Base-by-base conservation (phyloP, 1,140 invertebrate species). In the Halesus radiatus region DNA sequence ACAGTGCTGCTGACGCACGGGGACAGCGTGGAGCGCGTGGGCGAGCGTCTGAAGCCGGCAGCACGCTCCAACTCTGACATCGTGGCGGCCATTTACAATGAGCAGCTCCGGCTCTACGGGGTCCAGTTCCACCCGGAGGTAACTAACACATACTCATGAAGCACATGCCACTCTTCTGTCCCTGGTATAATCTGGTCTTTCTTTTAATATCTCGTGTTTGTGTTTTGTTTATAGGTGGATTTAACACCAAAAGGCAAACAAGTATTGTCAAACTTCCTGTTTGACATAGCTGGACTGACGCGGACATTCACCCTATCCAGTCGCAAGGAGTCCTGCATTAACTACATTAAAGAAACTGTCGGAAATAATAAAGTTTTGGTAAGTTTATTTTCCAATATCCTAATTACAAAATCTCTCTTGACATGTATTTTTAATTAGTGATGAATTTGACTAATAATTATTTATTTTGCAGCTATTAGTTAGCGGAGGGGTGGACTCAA, bases 401-500 rank as follows among this genome's bases (percentile, higher is more conserved):
- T 8, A 37, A 37, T 1, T 37, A 37, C 32, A 37, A 8, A 45
- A 45, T 45, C 1, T 0, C 37, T 45, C 7, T 45, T 13, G 10
- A 45, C 3, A 13, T 45, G 37, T 45, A 3, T 13, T 45, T 45
- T 45, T 8, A 45, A 13, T 45, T 45, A 45, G 7, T 10, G 8
- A 45, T 13, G 10, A 45, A 3, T 45, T 76, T 32, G 3, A 23
- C 32, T 56, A 29, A 76, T 68, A 18, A 32, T 37, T n/a, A 45
- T 22, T 45, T 68, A 18, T 18, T 75, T 66, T 75, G 10, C 87
- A 98, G 94, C 93, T 98, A 88, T 89, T 99, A 81, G 93, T 98
- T 52, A 98, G 97, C 87, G 98, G 98, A 29, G 98, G 98, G 32
- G 98, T 99, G 10, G 98, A 99, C 89, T 99, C 98, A 0, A 98